These are phyloP conservation scores for Malachius bipustulatus DNA, from an alignment of 2,888 invertebrate species.

Conservation along the genomic window DNA sequence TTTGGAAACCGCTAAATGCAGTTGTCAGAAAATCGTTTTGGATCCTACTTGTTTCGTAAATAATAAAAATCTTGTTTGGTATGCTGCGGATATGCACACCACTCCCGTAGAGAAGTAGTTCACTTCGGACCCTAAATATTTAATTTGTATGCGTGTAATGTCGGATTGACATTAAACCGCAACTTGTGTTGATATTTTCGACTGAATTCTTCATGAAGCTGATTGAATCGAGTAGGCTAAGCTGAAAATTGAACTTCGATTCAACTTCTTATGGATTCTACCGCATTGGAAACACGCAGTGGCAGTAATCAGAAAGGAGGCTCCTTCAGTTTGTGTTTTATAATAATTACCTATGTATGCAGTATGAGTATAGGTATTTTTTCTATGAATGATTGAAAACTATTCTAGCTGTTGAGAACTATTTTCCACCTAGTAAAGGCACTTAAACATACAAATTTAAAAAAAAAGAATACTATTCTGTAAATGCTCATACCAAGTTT, in stretches of 20 bases:
- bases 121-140: constrained; percentile 25
- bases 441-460: too few species aligned
- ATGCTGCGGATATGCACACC: constrained; percentile 20
- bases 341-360: too few species aligned
- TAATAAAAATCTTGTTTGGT: constrained; percentile 22
- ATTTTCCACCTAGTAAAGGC: too few species aligned
- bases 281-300: too few species aligned
- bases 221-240: constrained; percentile 21
- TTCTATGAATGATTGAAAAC: too few species aligned
- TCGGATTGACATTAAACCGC: constrained; percentile 29
- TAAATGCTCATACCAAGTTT: too few species aligned
- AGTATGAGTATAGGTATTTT: too few species aligned
- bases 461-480: too few species aligned
- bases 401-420: too few species aligned
- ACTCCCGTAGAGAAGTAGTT: constrained; percentile 24
- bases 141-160: constrained; percentile 30
- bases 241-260: background rate
- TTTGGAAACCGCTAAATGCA: constrained; percentile 21
- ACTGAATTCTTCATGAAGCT: constrained; percentile 27
- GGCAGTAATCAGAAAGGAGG: too few species aligned
- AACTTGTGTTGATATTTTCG: constrained; percentile 29
- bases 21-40: constrained; percentile 25
- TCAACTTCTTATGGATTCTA: too few species aligned
- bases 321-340: too few species aligned
- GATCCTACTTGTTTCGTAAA: constrained; percentile 17